phyloP scores from a whole-genome alignment of 2,888 invertebrate species.

The Drosophila leonis region DNA sequence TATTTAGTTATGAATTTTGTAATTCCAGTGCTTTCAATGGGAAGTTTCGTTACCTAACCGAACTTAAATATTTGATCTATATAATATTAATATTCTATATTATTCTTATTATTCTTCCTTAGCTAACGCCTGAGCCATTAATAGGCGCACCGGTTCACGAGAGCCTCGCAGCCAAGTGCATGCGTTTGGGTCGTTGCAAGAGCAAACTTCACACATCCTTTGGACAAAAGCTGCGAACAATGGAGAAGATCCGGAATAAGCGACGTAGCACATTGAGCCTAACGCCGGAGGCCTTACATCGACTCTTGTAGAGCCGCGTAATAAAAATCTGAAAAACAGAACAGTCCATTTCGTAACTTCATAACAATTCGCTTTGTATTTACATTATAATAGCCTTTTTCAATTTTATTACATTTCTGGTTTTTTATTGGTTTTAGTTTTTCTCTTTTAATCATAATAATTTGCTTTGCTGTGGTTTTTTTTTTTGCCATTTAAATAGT shows the following conservation, averaged over 20 bases:
- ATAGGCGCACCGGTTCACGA: not conserved
- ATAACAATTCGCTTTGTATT: conserved; percentile 53
- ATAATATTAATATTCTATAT: not conserved
- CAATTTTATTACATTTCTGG: conserved; percentile 60
- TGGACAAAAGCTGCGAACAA: conserved; percentile 29
- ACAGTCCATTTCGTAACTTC: conserved; percentile 16
- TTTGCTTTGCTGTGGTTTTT: conserved; percentile 56
- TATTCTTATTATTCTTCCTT: not conserved
- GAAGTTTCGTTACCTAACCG: not conserved
- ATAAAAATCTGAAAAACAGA: conserved; percentile 12
- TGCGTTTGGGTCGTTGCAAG: conserved; percentile 35
- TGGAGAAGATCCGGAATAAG: conserved; percentile 44
- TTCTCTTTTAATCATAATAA: conserved; percentile 64
- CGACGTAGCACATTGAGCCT: conserved; percentile 30
- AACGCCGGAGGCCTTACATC: conserved; percentile 46
- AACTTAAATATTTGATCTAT: not conserved
- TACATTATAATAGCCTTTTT: conserved; percentile 61
- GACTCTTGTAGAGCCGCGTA: conserved; percentile 15
- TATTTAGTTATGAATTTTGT: not conserved
- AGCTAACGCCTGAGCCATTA: not conserved
- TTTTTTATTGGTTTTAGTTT: conserved; percentile 31
- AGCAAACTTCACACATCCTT: conserved; percentile 3
- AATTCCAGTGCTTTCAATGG: not conserved
- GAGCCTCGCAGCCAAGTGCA: conserved; percentile 27
- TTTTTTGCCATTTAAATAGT: conserved; percentile 75